Evolutionary conservation across 2,888 invertebrate species (phyloP).

Genomic region (Nematopogon swammerdamellus): DNA sequence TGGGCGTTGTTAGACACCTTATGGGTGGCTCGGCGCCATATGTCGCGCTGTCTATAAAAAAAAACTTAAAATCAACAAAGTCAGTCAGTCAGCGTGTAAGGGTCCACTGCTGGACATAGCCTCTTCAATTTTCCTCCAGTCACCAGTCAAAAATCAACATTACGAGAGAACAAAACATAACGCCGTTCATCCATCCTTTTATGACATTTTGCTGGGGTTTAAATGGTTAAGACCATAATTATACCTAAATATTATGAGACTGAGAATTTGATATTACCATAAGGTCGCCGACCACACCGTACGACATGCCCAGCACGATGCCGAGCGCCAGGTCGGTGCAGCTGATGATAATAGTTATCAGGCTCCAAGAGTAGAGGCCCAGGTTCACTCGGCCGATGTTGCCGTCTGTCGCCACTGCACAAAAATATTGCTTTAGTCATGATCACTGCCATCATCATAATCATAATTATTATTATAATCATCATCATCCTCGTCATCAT

Average conservation of each 20-base stretch:
- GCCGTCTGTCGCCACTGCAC: slow-evolving; percentile 2
- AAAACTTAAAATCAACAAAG: too few species aligned
- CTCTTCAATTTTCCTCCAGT: too few species aligned
- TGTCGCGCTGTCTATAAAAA: too few species aligned
- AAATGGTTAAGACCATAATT: neutral
- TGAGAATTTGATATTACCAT: slow-evolving; percentile 4
- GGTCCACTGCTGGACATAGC: too few species aligned
- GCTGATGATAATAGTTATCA: slow-evolving; percentile 1
- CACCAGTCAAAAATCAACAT: too few species aligned
- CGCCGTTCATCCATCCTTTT: too few species aligned
- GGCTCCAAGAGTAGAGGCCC: slow-evolving; percentile 4
- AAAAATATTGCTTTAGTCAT: neutral
- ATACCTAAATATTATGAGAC: neutral
- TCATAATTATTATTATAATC: neutral
- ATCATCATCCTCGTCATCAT: too few species aligned
- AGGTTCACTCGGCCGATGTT: neutral
- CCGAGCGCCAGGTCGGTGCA: slow-evolving; percentile 4
- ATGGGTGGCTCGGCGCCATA: too few species aligned
- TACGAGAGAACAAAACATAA: too few species aligned
- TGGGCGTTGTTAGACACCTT: too few species aligned
- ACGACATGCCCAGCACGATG: slow-evolving; percentile 4
- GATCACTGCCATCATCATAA: neutral
- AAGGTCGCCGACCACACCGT: neutral
- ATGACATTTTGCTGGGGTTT: too few species aligned
- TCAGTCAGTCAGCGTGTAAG: too few species aligned